Evolutionary conservation across 2,113 vertebrate species (phyloP).

Genomic region (Chionomys nivalis): DNA sequence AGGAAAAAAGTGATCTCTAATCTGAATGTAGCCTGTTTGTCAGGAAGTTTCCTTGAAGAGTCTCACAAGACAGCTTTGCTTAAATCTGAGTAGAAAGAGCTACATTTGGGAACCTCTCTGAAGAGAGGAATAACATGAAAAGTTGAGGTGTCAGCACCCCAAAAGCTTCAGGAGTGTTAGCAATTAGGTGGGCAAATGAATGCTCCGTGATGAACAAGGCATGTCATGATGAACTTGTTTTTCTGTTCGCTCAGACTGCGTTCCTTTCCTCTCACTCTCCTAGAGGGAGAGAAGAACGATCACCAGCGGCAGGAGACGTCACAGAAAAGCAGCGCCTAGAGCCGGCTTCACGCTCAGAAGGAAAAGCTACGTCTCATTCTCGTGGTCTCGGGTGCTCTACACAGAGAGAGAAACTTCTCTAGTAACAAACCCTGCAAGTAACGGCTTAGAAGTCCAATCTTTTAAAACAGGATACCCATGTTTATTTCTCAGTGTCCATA

Average conservation of each 20-base stretch:
- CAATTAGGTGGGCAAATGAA: neutral
- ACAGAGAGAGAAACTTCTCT: slow-evolving; percentile 33
- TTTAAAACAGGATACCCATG: neutral
- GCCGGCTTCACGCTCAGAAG: slow-evolving; percentile 47
- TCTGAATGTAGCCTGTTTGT: neutral
- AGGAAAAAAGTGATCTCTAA: neutral
- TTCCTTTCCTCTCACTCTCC: neutral
- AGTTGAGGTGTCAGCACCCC: neutral
- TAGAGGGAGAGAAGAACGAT: neutral
- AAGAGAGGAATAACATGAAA: neutral
- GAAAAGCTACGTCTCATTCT: fast-evolving
- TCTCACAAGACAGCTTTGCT: neutral
- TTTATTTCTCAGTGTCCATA: neutral
- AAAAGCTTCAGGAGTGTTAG: neutral
- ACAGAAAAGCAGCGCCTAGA: fast-evolving
- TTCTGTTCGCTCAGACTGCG: neutral
- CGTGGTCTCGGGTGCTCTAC: slow-evolving; percentile 62
- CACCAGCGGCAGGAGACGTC: slow-evolving; percentile 33
- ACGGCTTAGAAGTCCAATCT: slow-evolving; percentile 54
- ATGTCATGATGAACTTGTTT: neutral
- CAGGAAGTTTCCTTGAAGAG: neutral
- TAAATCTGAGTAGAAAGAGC: neutral
- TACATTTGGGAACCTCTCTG: no score
- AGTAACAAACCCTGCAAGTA: slow-evolving; percentile 69
- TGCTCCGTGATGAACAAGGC: neutral